Conservation (phyloP, 1,140 invertebrate species). For the Coenobita brevimanus region DNA sequence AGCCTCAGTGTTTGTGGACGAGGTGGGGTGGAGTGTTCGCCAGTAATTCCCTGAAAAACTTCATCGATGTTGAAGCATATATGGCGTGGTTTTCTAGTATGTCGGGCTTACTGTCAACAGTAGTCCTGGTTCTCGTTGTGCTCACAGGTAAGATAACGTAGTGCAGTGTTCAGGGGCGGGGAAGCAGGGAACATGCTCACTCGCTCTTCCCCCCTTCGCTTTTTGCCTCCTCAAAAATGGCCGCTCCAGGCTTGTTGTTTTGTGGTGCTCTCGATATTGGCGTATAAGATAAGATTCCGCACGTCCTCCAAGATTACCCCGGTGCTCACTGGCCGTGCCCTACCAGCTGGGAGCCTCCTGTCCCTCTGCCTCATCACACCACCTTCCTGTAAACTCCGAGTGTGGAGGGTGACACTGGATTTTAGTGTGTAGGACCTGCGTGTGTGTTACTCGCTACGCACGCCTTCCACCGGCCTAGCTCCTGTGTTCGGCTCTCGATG, state of each 20-base stretch:
- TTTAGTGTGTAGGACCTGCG: slow-evolving; percentile 43
- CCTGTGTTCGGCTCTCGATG: not conserved
- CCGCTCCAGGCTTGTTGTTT: slow-evolving; percentile 61
- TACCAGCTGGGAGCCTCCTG: not conserved
- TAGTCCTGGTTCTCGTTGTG: slow-evolving; percentile 62
- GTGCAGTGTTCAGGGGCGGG: not conserved
- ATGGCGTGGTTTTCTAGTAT: slow-evolving; percentile 66
- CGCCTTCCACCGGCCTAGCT: slow-evolving; percentile 1
- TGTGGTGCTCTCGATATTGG: slow-evolving; percentile 37
- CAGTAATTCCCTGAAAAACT: slow-evolving; percentile 56
- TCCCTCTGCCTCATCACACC: not conserved
- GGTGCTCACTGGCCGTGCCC: not conserved
- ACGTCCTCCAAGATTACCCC: not conserved
- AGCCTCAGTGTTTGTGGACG: slow-evolving; percentile 56
- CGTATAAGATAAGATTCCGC: slow-evolving; percentile 22
- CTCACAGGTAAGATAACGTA: slow-evolving; percentile 52
- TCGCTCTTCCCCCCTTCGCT: slow-evolving; percentile 30
- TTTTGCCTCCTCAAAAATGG: slow-evolving; percentile 67
- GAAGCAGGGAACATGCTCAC: not conserved
- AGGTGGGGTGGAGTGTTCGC: slow-evolving; percentile 59
- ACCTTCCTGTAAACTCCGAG: not conserved
- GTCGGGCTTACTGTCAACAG: slow-evolving; percentile 59
- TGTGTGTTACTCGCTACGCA: slow-evolving; percentile 28
- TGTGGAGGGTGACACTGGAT: not conserved
- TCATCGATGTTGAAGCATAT: slow-evolving; percentile 65